phyloP scores from a whole-genome alignment of 2,797 vertebrate genomes.

The Rhabdomys pumilio region DNA sequence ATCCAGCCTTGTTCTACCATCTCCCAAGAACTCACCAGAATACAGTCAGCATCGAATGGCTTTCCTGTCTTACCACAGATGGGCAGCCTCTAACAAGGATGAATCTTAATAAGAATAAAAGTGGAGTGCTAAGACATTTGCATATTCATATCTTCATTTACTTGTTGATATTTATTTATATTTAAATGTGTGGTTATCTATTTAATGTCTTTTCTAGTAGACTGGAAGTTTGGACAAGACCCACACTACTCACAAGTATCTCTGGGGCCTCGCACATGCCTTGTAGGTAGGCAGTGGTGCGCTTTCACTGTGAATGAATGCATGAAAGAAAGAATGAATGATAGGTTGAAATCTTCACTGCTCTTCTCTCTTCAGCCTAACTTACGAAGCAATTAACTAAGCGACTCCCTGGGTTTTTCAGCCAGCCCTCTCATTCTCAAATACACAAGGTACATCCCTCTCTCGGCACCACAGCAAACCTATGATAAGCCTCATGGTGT shows the following conservation, averaged over 20 bases:
- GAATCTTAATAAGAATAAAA: not conserved
- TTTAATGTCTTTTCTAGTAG: not conserved
- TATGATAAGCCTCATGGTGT: not conserved
- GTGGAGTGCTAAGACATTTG: not conserved
- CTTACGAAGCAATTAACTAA: not conserved
- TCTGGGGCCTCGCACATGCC: not conserved
- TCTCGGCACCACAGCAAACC: not conserved
- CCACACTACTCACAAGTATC: not conserved
- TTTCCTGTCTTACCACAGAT: not conserved
- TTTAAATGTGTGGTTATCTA: not conserved
- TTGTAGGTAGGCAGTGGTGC: not conserved
- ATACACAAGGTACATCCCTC: not conserved
- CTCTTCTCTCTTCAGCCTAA: not conserved
- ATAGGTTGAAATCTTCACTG: not conserved
- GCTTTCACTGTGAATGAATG: not conserved
- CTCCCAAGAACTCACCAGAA: not conserved
- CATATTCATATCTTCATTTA: not conserved
- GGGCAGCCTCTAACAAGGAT: not conserved
- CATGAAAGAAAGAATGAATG: not conserved
- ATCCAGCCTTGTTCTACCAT: too few species aligned
- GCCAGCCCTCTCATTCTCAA: not conserved
- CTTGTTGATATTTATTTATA: not conserved
- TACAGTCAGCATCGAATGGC: not conserved
- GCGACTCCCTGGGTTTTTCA: not conserved
- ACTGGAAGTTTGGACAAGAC: not conserved